Evolutionary conservation across 92 coral and sea anemone species (phyloP).

Genomic region (Isaurus tuberculatus): DNA sequence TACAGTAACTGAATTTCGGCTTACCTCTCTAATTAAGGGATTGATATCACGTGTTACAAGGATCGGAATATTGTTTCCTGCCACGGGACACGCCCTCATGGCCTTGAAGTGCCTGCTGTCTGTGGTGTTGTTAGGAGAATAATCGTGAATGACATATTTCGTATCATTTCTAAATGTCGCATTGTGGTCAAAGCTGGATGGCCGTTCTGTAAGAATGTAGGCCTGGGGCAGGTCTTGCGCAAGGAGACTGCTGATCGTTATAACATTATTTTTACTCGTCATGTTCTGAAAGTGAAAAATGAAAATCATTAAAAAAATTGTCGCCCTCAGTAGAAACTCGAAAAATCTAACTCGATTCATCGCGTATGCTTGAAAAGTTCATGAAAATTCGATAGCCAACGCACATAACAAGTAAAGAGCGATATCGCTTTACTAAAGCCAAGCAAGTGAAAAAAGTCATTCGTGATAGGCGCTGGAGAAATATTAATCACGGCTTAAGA

Average conservation of each 20-base stretch:
- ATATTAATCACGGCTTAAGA: too few species aligned
- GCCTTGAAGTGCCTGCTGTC: constrained; percentile 77
- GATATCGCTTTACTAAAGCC: too few species aligned
- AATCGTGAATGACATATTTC: constrained; percentile 72
- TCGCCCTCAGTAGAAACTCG: background rate
- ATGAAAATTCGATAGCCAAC: too few species aligned
- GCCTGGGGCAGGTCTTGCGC: constrained; percentile 77
- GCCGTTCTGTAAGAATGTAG: constrained; percentile 75
- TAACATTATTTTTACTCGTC: constrained; percentile 53
- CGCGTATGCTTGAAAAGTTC: too few species aligned
- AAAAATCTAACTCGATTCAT: background rate
- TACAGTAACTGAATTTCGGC: background rate
- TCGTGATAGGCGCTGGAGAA: too few species aligned
- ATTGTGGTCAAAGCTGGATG: constrained; percentile 73
- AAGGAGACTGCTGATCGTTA: constrained; percentile 74
- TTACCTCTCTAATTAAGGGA: constrained; percentile 63
- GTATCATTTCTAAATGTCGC: constrained; percentile 76
- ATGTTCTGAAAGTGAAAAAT: background rate
- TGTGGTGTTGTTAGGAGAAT: constrained; percentile 55
- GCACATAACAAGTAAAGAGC: too few species aligned
- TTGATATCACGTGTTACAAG: constrained; percentile 71
- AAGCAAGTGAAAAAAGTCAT: too few species aligned
- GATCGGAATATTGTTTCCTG: constrained; percentile 73
- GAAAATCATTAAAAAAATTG: background rate
- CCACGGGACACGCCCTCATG: constrained; percentile 83